Evolutionary conservation across 2,113 vertebrate genomes (phyloP).

Genomic region (Tachycineta bicolor): DNA sequence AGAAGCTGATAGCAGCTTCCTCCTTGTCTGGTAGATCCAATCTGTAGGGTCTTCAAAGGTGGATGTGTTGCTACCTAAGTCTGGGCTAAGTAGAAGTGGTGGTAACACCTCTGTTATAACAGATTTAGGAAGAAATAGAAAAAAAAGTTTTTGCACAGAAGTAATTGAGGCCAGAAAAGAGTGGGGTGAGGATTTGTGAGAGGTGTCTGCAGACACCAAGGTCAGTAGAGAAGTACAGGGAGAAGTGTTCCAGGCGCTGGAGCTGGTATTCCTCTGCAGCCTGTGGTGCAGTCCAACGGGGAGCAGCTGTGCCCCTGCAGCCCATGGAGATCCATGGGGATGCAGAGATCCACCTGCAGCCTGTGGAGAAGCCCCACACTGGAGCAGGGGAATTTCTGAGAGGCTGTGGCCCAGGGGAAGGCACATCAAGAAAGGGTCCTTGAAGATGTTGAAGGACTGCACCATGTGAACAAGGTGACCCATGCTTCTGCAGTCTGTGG

Average conservation of each 20-base stretch:
- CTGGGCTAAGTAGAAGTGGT: neutral
- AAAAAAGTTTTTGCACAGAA: fast-evolving
- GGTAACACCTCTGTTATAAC: neutral
- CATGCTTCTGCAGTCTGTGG: neutral
- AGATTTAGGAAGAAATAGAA: neutral
- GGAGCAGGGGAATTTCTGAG: neutral
- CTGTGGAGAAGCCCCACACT: fast-evolving
- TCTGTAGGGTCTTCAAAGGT: neutral
- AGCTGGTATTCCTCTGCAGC: neutral
- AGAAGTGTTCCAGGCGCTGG: fast-evolving
- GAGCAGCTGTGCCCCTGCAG: neutral
- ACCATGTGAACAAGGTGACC: neutral
- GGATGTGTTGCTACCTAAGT: neutral
- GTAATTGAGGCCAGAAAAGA: neutral
- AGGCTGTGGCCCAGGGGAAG: neutral
- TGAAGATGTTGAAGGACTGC: neutral
- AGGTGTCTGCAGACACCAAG: neutral
- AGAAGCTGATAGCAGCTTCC: neutral
- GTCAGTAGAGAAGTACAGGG: neutral
- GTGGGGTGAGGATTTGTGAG: neutral
- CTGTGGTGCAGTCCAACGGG: fast-evolving
- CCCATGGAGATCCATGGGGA: fast-evolving
- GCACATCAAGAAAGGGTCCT: fast-evolving
- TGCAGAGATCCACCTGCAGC: neutral
- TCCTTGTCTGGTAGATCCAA: neutral